Conservation (phyloP, 2,797 vertebrate species). For the Strix occidentalis region DNA sequence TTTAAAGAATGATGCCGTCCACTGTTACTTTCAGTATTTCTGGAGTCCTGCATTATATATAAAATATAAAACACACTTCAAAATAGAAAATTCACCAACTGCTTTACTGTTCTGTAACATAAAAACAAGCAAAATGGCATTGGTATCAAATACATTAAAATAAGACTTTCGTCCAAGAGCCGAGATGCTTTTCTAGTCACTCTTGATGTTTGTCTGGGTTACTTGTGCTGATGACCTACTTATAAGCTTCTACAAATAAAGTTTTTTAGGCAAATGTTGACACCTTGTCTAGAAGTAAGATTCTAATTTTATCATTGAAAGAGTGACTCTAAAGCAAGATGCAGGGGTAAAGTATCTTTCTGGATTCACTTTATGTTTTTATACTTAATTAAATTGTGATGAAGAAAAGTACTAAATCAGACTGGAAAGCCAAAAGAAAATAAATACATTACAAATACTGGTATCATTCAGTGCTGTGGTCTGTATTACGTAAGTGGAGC, state of each 20-base stretch:
- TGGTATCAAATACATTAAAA: background rate
- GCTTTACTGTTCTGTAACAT: background rate
- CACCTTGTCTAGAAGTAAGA: conserved; percentile 6
- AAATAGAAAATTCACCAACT: background rate
- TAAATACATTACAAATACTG: conserved; percentile 4
- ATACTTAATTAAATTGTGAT: background rate
- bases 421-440: background rate
- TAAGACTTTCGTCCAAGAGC: background rate
- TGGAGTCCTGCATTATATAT: background rate
- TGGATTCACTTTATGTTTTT: conserved; percentile 7
- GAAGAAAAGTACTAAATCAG: conserved; percentile 11
- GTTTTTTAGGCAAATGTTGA: conserved; percentile 36
- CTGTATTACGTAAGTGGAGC: background rate
- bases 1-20: background rate
- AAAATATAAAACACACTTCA: background rate
- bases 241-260: conserved; percentile 39
- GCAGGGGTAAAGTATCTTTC: background rate
- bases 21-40: background rate
- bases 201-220: background rate
- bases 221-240: conserved; percentile 57
- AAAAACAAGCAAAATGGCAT: background rate
- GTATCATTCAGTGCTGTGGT: background rate
- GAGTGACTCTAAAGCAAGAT: background rate
- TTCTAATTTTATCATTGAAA: conserved; percentile 43
- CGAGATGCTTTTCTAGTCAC: background rate